Base-by-base conservation (phyloP, 2,888 invertebrate species). In the Cosmia trapezina region DNA sequence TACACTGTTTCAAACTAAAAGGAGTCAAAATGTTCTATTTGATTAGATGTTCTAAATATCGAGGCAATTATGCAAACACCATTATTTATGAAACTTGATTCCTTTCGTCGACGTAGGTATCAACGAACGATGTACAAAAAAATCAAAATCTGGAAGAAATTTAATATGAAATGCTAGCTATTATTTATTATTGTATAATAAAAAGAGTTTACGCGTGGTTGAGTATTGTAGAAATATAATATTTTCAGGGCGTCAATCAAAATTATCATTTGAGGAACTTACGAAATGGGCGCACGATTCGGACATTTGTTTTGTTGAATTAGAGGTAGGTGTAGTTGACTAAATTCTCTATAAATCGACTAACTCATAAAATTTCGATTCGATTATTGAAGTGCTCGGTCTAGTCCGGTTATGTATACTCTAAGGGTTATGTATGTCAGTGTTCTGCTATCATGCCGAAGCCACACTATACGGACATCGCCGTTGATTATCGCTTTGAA, bases 301-400 rank as follows among this genome's bases (percentile, higher is more conserved):
- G 93, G 96, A 96, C 96, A 96, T 96, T 96, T 96, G 96, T 96
- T 96, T 95, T 95, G 95, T 96, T 94, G 92, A 93, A 91, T 92
- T 88, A 86, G 84, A 73, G 85, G 63, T 43, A 78, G 83, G 88
- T 89, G 37, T 87, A 88, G 88, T 89, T 89, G 37, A 74, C 62
- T 76, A 75, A 71, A 45, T 4, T 17, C n/a, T 57, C 17, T 56
- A 37, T 28, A 53, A 71, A 72, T 84, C 78, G 75, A 77, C 76
- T 81, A 83, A 57, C 12, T 61, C 1, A 4, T 51, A 17, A 41
- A 28, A 33, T 7, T 22, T 19, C 12, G 6, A 0, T 60, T 28
- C 1, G 4, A 45, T 28, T 1, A 49, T 28, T 14, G 4, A 45
- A 57, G 2, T 7, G 9, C 19, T 17, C 19, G 14, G 12, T 17